Base-by-base conservation (phyloP, 2,113 vertebrate species). In the Oncorhynchus nerka region DNA sequence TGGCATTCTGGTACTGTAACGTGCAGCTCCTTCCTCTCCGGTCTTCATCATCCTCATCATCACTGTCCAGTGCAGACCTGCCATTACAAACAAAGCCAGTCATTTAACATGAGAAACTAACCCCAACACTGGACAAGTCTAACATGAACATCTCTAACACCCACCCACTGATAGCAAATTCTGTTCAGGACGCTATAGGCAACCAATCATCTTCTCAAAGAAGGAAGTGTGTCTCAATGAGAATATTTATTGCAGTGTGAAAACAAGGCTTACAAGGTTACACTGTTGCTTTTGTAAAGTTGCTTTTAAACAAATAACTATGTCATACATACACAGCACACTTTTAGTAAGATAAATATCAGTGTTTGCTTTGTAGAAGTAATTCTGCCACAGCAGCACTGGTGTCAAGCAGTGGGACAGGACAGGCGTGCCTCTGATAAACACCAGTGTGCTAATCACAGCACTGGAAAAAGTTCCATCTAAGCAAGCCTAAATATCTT, bases 1-100 rank as follows among this genome's bases (percentile, higher is more conserved):
- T 94, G 91, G 98, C 94, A 0, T 94, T 96, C 88, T 99, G 97
- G 91, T 97, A 99, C 92, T 97, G 97, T 70, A 99, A 93, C 0
- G 94, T 88, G 22, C 98, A 99, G 73, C 95, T 94, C 39, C 96
- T 89, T 70, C 96, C 96, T 34, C 94, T 90, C 48, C 93, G 89
- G 78, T 97, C 97, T 1, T 98, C 97, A 3, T 97, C 98, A 0
- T 99, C 96, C n/a, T 99, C 97, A 0, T 98, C 97, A 3, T 98
- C 97, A 0, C 97, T 99, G 79, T 97, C 95, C 15, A 94, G 88
- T 0, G 95, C 88, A 1, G 95, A 94, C 87, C 98, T 99, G 81
- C n/a, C 59, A 61, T 61, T 22, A 22, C 19, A 62, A 62, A 62
- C 59, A 62, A 62, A 62, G 51, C 51, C 16, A 62, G n/a, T 22